Evolutionary conservation across 2,113 vertebrate species (phyloP).

Genomic region (Chunga burmeisteri): DNA sequence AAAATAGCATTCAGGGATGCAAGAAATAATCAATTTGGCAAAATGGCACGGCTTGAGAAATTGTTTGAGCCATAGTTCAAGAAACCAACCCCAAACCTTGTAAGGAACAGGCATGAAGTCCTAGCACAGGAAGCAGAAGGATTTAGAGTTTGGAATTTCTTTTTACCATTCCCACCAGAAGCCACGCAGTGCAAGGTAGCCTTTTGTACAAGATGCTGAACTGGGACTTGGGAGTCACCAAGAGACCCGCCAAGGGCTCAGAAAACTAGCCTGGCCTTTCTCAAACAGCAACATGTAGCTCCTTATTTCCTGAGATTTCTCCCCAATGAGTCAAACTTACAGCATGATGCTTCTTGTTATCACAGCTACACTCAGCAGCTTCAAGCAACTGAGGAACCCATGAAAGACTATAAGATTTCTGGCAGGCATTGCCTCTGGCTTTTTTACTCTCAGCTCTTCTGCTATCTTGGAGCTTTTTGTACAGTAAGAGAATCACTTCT

Average conservation of each 20-base stretch:
- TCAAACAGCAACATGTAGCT: not conserved
- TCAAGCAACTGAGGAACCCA: not conserved
- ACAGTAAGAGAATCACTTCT: not conserved
- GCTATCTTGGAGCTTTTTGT: not conserved
- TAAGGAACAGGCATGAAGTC: not conserved
- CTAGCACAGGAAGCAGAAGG: not conserved
- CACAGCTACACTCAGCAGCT: not conserved
- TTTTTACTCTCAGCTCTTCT: not conserved
- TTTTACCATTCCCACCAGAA: not conserved
- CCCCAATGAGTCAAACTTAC: not conserved
- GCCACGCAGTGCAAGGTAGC: too few relatives aligned
- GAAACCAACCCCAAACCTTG: too few relatives aligned
- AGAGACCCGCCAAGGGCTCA: not conserved
- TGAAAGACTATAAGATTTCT: not conserved
- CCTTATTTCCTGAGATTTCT: not conserved
- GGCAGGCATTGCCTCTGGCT: not conserved
- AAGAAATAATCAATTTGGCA: not conserved
- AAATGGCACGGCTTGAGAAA: not conserved
- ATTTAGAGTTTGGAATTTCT: not conserved
- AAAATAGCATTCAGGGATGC: not conserved
- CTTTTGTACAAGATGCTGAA: not conserved
- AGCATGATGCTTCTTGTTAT: not conserved
- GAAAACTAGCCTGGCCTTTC: not conserved
- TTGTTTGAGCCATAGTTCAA: not conserved
- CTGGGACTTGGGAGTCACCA: too few relatives aligned